Percentiles rank a stretch among this genome's conserved stretches.
Conservation (phyloP, 2,888 invertebrate species). For the Lasioglossum marginatum region DNA sequence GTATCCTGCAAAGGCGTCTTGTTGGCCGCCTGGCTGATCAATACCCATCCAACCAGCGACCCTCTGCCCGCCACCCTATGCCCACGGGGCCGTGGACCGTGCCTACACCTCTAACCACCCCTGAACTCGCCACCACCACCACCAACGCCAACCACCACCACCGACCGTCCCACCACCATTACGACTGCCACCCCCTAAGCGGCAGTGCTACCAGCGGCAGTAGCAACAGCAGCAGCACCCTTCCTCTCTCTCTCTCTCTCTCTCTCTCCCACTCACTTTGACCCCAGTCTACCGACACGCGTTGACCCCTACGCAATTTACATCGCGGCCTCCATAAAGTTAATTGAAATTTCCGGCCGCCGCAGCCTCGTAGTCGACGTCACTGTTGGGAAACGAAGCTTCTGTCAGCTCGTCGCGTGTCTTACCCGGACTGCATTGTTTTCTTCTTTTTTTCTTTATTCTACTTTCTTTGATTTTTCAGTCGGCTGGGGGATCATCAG, state of each 20-base stretch:
- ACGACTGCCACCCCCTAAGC: constrained; percentile 33
- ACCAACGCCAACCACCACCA: constrained; percentile 38
- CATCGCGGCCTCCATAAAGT: constrained; percentile 76
- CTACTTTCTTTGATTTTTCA: neutral
- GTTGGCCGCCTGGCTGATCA: constrained; percentile 79
- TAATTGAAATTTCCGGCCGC: constrained; percentile 75
- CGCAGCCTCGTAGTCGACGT: constrained; percentile 63
- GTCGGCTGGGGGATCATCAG: neutral
- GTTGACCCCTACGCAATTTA: constrained; percentile 79
- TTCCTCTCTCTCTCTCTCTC: no score
- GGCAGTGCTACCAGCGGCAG: constrained; percentile 19
- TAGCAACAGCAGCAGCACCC: constrained; percentile 36
- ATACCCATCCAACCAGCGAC: constrained; percentile 77
- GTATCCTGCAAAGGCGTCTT: constrained; percentile 79
- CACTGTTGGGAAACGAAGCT: constrained; percentile 48
- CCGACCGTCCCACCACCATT: constrained; percentile 30
- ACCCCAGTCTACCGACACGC: constrained; percentile 67
- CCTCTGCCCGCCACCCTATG: constrained; percentile 71
- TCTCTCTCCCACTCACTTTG: constrained; percentile 41
- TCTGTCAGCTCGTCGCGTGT: constrained; percentile 48
- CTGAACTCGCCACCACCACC: constrained; percentile 66
- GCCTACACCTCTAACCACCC: constrained; percentile 71
- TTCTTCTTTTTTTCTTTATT: constrained; percentile 6
- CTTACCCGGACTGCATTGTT: constrained; percentile 39
- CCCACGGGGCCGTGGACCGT: constrained; percentile 71